A percentile compares a stretch with the other conserved stretches of the same genome.
Evolutionary conservation across 2,797 vertebrate genomes (phyloP).

Genomic region (Microcaecilia unicolor): DNA sequence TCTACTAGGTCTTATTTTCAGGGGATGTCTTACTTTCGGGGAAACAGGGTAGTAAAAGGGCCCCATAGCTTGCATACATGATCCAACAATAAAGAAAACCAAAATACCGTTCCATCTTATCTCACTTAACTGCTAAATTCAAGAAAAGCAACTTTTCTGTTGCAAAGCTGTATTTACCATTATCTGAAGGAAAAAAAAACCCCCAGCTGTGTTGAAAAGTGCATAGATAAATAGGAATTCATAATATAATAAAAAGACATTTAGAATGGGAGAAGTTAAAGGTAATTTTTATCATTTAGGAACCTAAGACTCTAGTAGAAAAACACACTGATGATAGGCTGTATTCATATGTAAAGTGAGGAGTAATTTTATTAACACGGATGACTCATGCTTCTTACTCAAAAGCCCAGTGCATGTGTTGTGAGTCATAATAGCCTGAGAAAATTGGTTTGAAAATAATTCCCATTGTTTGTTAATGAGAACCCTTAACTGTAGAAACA

Average conservation of each 20-base stretch:
- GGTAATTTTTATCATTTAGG: background rate
- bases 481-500: background rate
- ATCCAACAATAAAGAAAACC: too few species aligned
- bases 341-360: background rate
- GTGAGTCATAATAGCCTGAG: background rate
- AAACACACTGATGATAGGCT: background rate
- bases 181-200: too few species aligned
- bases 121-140: too few species aligned
- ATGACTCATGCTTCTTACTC: background rate
- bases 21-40: too few species aligned
- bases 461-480: background rate
- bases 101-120: too few species aligned
- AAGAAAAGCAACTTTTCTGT: too few species aligned
- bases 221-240: background rate
- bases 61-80: too few species aligned
- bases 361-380: background rate
- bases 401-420: background rate
- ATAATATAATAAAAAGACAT: background rate
- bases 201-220: too few species aligned
- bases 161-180: too few species aligned
- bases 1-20: too few species aligned
- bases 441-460: background rate
- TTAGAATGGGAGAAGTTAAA: background rate
- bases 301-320: background rate
- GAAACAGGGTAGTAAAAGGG: too few species aligned